phyloP scores from a whole-genome alignment of 2,113 vertebrate species.

The Poecile atricapillus region DNA sequence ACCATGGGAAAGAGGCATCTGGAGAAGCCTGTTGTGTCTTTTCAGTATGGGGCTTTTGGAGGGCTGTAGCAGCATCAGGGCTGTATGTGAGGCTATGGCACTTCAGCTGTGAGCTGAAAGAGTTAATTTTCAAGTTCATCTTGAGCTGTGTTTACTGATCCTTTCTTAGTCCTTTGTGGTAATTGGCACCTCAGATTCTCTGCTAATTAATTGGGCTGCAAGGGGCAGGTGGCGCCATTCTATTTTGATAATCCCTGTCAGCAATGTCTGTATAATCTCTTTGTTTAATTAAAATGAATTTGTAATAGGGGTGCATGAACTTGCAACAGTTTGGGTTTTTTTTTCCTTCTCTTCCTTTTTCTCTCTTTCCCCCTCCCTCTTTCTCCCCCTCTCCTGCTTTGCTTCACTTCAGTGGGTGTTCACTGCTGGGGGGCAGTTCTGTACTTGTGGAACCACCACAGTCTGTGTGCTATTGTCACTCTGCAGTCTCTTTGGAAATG shows the following conservation, averaged over 20 bases:
- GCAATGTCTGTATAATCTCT: constrained; percentile 84
- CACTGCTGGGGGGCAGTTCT: constrained; percentile 64
- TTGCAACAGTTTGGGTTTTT: constrained; percentile 69
- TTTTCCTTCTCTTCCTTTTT: neutral
- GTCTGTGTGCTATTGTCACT: neutral
- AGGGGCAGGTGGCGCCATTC: constrained; percentile 85
- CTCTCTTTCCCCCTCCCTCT: neutral
- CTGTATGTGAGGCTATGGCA: neutral
- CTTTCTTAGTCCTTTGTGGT: constrained; percentile 67
- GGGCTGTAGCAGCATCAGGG: neutral
- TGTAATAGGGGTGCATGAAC: constrained; percentile 82
- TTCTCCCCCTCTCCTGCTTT: neutral
- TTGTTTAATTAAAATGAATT: constrained; percentile 89
- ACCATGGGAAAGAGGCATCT: neutral
- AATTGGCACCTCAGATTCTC: constrained; percentile 85
- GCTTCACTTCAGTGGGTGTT: constrained; percentile 63
- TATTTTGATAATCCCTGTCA: constrained; percentile 89
- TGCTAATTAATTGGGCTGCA: constrained; percentile 86
- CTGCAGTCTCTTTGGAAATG: neutral
- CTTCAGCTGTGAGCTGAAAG: constrained; percentile 15
- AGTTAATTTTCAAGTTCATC: constrained; percentile 66
- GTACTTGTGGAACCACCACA: neutral
- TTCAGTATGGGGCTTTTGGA: neutral
- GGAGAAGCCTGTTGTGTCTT: neutral
- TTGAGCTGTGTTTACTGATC: constrained; percentile 65